Base-by-base conservation (phyloP, 1,140 invertebrate species). In the Melitaea cinxia region DNA sequence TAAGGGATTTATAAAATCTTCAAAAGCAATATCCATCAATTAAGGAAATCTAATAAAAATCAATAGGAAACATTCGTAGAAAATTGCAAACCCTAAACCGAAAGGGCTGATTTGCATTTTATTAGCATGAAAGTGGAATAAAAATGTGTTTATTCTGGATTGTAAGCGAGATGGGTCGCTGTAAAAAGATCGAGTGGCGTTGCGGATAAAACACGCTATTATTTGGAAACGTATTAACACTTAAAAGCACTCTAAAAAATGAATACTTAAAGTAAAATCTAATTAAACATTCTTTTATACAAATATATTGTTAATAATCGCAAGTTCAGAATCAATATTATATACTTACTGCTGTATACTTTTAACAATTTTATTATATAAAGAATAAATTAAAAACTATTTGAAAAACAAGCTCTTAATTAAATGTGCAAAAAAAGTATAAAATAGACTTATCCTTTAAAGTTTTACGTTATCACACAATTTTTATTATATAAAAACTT, bases 131-230 rank as follows among this genome's bases (percentile, higher is more conserved):
- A 77, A 77, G 77, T 73, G 61, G 82, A 82, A 86, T 86, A 86
- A 86, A 85, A 86, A 83, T 86, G 82, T 84, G 82, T 86, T 86
- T 86, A 86, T 84, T 83, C 60, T 82, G 75, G 72, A 68, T 78
- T 76, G 77, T 73, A 77, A 78, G 72, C 75, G 82, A 77, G 75
- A 56, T 39, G 54, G 54, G 35, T 42, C 54, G 35, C 35, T 56
- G 54, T 85, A 80, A 82, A 77, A 73, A 83, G 76, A 82, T 79
- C 69, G 74, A 79, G 73, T 70, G 70, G 63, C 42, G 1, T 21
- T 68, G 69, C 72, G 63, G 67, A 76, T 75, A 72, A 75, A 66
- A 47, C 10, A 47, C 10, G 17, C 42, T 21, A 21, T 47, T 21
- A 21, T 47, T 47, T 12, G 10, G 14, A 47, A 47, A 47, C 14